Evolutionary conservation across 2,113 vertebrate species (phyloP), one percentile per base, ranked within the genome.

Genomic region (Pelmatolapia mariae): DNA sequence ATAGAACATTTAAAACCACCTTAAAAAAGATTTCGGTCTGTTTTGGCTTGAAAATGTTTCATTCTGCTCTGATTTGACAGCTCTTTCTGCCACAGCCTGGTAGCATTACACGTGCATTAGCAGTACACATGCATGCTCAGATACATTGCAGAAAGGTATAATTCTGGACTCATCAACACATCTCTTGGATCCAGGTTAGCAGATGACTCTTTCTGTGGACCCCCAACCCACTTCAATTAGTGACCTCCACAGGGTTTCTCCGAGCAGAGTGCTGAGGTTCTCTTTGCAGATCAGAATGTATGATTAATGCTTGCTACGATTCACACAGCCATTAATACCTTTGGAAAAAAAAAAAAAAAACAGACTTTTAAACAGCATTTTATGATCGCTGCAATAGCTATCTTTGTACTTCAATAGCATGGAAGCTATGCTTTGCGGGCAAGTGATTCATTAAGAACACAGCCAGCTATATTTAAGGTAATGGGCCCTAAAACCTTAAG

Each of bases 261-360:
- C 0, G 45, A 71, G 57, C 80, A 54, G 50, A 85, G 85, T 54
- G 87, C 59, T 24, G 82, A 87, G 87, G 85, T 79, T 86, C 83
- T 86, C 91, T 83, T 87, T 40, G 82, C 84, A 93, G 88, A 91
- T 93, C 92, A 92, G 87, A 93, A 92, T 26, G 84, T 89, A 82
- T 93, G 93, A 95, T 95, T 94, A 91, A 95, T 93, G 86, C 88
- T 79, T 38, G 53, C 84, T 91, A 85, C 80, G 40, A 90, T 78
- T 91, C 89, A 82, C 59, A 87, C 83, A 87, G 89, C 87, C 87
- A 93, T 95, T 94, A 93, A 93, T 93, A 89, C 84, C 87, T 81
- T 90, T 93, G 71, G 68, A 84, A 85, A 52, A 50, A 82, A 88
- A 87, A 45, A 19, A 0, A 45, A 22, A 29, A 86, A 84, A 76